phyloP scores from a whole-genome alignment of 2,113 vertebrate species.

The Girardinichthys multiradiatus region DNA sequence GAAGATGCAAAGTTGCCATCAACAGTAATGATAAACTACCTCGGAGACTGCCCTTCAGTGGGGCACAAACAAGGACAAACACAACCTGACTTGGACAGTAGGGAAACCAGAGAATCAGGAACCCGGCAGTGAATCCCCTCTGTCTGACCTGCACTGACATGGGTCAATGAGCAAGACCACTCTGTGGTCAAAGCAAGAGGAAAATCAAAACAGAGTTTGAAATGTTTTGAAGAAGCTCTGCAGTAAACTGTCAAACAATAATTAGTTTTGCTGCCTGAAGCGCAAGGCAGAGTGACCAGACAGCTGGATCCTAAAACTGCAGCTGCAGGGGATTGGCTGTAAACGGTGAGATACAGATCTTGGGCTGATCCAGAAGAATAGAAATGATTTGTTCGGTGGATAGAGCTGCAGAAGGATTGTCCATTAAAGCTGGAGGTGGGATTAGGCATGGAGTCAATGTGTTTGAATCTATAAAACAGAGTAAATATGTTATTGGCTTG shows the following conservation, averaged over 20 bases:
- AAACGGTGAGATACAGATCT: slow-evolving; percentile 3
- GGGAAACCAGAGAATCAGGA: slow-evolving; percentile 27
- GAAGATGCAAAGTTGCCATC: slow-evolving; percentile 6
- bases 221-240: slow-evolving; percentile 17
- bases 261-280: slow-evolving; percentile 63
- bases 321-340: slow-evolving; percentile 18
- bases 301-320: slow-evolving; percentile 28
- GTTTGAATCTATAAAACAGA: too few relatives aligned
- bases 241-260: slow-evolving; percentile 38
- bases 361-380: neutral
- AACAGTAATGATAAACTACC: slow-evolving; percentile 2
- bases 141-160: slow-evolving; percentile 32
- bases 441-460: too few relatives aligned
- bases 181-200: slow-evolving; percentile 34
- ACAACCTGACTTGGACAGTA: slow-evolving; percentile 21
- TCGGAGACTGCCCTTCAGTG: slow-evolving; percentile 5
- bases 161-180: slow-evolving; percentile 45
- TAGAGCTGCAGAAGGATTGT: too few relatives aligned
- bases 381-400: too few relatives aligned
- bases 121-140: slow-evolving; percentile 25
- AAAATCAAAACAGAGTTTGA: slow-evolving; percentile 40
- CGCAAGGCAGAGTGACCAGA: slow-evolving; percentile 17
- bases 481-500: too few relatives aligned
- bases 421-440: too few relatives aligned
- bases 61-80: slow-evolving; percentile 33